Evolutionary conservation across 2,797 vertebrate species (phyloP), one percentile per base, ranked within the genome.

Genomic region (Ptychobarbus kaznakovi): DNA sequence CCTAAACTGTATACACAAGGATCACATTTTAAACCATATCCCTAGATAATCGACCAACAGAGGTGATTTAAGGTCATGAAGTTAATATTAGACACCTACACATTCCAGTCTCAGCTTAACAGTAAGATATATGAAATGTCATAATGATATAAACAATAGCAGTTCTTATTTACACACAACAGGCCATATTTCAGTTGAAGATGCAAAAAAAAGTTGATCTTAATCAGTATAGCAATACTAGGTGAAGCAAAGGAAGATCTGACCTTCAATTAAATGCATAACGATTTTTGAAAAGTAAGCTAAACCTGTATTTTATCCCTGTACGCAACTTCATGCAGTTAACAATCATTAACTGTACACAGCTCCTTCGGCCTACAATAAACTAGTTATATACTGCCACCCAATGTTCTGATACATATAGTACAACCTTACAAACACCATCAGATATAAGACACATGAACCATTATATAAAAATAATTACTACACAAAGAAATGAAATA

Each of bases 381-480:
- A 70, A 66, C 25, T 73, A 40, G 68, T 73, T 74, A 18, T 11
- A 76, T 44, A 65, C 49, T 68, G 63, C 74, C 80, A 61, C 53
- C 75, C 38, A 40, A 7, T 70, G 80, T 79, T 87, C 38, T 73
- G 13, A 76, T 53, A 6, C 15, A 73, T 68, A 56, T 49, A 76
- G 20, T 75, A 63, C 75, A 82, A 61, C 38, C 40, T 38, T 15
- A 46, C 22, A 61, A 35, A 28, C 38, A 35, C 11, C 2, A 32
- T 49, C 42, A 16, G 28, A 65, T 6, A 38, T 28, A 1, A 20
- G 13, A 25, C 2, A 16, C 20, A 18, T 11, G 3, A 61, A 11
- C 16, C 28, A 38, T 53, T 16, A 5, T 7, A n/a, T 16, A 13
- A 20, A 53, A 16, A 40, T 7, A 1, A 6, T 16, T 1, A n/a